Evolutionary conservation across 2,113 vertebrate species (phyloP), one percentile per base, ranked within the genome.

Genomic region (Diadophis punctatus): DNA sequence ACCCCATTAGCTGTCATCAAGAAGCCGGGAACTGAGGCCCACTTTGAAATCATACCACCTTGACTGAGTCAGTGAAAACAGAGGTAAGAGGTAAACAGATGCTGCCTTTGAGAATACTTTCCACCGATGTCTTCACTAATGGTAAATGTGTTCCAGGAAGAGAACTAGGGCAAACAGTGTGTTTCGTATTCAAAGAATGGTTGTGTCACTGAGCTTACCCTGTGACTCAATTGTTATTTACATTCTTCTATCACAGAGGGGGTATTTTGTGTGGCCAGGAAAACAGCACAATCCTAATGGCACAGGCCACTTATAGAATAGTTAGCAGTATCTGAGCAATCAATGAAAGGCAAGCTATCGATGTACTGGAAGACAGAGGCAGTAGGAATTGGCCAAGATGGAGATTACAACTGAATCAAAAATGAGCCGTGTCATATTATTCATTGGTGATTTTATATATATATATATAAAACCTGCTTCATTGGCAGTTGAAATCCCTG

Each of bases 11-110:
- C 94, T 95, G 90, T 88, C 90, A 93, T 86, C 74, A 96, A 94
- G 27, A 90, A 93, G 95, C 95, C 27, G 22, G n/a, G 86, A 93
- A 90, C 91, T n/a, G 27, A 92, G 95, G 91, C 93, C 95, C 97
- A 95, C 96, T 96, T 95, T 95, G 93, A 96, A 94, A 68, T 87
- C 46, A 92, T 94, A 91, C 92, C 27, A 52, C 88, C 90, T 20
- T 12, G 52, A 14, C 4, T 74, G n/a, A 30, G 87, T 9, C 51
- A 34, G 12, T 9, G 10, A 4, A 9, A 48, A 84, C 8, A 25
- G 27, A 89, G 39, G 30, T 46, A 27, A 23, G 52, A 3, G 22
- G 8, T 10, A 53, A 90, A 88, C 92, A 85, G 1, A 94, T 88
- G 39, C 0, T 23, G 46, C 11, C 23, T 87, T 90, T 51, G 84